Conservation (phyloP, 2,113 vertebrate species). For the Eclectus roratus region DNA sequence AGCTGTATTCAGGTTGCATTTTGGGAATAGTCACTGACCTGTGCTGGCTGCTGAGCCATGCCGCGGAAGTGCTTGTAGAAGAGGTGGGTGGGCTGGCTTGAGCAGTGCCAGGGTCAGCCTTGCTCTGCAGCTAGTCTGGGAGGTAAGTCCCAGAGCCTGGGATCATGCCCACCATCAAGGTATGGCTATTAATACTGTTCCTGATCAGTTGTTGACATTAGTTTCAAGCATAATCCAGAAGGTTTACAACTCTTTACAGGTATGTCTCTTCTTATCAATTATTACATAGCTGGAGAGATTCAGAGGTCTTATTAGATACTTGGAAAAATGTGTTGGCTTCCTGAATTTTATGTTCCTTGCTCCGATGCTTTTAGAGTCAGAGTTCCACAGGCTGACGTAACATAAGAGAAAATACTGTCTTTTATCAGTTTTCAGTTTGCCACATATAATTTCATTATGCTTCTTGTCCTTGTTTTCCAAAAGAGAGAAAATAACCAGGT, state of each 20-base stretch:
- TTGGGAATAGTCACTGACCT: neutral
- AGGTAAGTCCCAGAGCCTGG: neutral
- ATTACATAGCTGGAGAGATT: neutral
- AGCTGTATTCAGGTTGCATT: neutral
- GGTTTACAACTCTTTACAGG: neutral
- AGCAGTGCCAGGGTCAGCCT: neutral
- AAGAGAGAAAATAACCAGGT: neutral
- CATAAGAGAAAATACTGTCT: neutral
- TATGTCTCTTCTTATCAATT: neutral
- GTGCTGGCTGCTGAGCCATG: neutral
- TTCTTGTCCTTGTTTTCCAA: neutral
- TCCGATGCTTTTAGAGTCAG: neutral
- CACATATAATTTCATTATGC: neutral
- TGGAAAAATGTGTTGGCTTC: neutral
- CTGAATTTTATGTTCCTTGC: neutral
- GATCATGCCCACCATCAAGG: accelerated
- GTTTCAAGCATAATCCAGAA: neutral
- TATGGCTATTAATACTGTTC: neutral
- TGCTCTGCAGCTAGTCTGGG: accelerated
- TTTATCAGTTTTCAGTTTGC: slow-evolving; percentile 9
- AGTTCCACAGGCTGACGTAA: neutral
- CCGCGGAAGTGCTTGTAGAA: neutral
- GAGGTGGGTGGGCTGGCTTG: neutral
- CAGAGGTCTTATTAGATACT: neutral
- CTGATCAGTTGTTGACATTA: neutral